Evolutionary conservation across 2,113 vertebrate genomes (phyloP).

Genomic region (Tachycineta bicolor): DNA sequence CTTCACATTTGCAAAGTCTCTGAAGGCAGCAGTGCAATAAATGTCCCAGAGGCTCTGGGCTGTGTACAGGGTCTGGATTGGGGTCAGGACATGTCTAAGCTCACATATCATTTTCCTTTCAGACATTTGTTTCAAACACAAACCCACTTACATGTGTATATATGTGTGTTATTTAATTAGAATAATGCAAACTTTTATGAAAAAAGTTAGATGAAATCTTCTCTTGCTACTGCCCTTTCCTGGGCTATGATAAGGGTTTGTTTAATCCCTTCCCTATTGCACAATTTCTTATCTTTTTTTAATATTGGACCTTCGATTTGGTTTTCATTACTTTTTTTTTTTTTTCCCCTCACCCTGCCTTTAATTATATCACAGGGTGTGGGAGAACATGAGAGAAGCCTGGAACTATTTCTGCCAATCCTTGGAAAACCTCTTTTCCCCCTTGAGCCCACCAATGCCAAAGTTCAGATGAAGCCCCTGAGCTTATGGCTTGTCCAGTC

Average conservation of each 20-base stretch:
- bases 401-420: background rate
- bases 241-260: background rate
- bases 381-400: background rate
- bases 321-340: background rate
- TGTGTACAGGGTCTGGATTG: rapidly evolving
- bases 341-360: rapidly evolving
- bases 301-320: background rate
- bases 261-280: background rate
- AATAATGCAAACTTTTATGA: background rate
- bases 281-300: background rate
- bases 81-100: background rate
- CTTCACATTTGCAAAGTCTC: background rate
- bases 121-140: background rate
- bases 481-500: background rate
- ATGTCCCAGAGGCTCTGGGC: background rate
- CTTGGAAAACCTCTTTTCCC: background rate
- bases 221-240: background rate
- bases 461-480: background rate
- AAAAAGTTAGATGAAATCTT: background rate
- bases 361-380: background rate
- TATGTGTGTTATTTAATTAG: background rate
- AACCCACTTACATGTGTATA: background rate
- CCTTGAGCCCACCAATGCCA: background rate
- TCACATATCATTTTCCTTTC: rapidly evolving
- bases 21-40: background rate